Conservation (phyloP, 2,888 invertebrate genomes). For the Nebria brevicollis region DNA sequence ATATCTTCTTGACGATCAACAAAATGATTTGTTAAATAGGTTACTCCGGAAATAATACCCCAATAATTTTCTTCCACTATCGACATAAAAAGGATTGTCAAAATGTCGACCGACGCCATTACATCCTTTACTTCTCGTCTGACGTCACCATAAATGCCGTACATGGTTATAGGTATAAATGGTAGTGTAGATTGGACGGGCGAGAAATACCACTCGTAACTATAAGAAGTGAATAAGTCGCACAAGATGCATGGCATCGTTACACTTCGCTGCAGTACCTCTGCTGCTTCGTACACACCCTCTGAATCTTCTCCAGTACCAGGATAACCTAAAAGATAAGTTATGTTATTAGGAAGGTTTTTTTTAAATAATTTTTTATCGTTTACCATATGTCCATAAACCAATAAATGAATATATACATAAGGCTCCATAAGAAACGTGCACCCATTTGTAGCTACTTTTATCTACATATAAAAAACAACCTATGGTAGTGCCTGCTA, state of each 20-base stretch:
- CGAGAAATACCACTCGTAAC: conserved; percentile 50
- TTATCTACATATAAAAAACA: conserved; percentile 27
- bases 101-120: conserved; percentile 53
- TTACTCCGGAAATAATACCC: conserved; percentile 53
- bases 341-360: not conserved
- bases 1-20: conserved; percentile 54
- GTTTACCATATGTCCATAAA: conserved; percentile 58
- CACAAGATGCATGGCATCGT: conserved; percentile 54
- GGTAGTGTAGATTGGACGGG: conserved; percentile 37
- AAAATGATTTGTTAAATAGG: conserved; percentile 57
- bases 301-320: conserved; percentile 55
- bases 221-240: conserved; percentile 52
- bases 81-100: conserved; percentile 55
- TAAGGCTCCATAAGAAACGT: conserved; percentile 55
- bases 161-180: conserved; percentile 53
- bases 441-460: conserved; percentile 49
- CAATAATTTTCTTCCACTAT: conserved; percentile 57
- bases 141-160: conserved; percentile 50
- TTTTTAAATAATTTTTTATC: not conserved
- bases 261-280: conserved; percentile 54
- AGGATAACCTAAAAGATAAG: conserved; percentile 57
- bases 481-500: conserved; percentile 37
- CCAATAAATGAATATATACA: conserved; percentile 57
- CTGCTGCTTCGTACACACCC: conserved; percentile 53
- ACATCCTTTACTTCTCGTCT: conserved; percentile 51